Evolutionary conservation across 2,888 invertebrate species (phyloP), one percentile per base, ranked within the genome.

Genomic region (Steinernema scapterisci): DNA sequence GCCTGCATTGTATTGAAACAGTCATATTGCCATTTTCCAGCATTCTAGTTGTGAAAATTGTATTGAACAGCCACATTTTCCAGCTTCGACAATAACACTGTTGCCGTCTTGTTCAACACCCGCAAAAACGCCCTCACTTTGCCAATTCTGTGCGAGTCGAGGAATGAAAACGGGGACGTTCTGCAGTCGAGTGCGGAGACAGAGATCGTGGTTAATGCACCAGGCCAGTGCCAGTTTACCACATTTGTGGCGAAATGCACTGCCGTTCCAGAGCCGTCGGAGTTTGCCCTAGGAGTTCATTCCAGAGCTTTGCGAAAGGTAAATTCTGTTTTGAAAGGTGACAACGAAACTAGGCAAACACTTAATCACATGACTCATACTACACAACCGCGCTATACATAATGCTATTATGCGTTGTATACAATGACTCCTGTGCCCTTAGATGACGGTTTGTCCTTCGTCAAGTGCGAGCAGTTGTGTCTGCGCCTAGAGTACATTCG

Each of bases 221-320:
- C 63, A 16, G 63, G 63, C 9, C 63, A 63, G 63, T 63, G 63
- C 16, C 25, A 25, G 31, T 63, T 63, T 25, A 31, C 63, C 27
- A 63, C 63, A 25, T 63, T 63, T 27, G 31, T 63, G 1, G 63
- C 63, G 7, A 27, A 7, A 25, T 63, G 63, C 27, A 9, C 9
- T 11, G 31, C 31, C 11, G 16, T 27, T 6, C 1, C 5, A 5
- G 63, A 63, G 5, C 63, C 63, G 16, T 11, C 19, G 16, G 63
- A 63, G 6, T 16, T 63, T 13, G 23, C 63, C 63, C 23, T 63
- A 16, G 63, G 63, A 11, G 16, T 63, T 38, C 6, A 31, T 31
- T 7, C 16, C 13, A 13, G n/a, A 25, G 16, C 27, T 2, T 16
- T 27, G 13, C 16, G n/a, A 63, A 63, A 38, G 27, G 63, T 63